Evolutionary conservation across 92 coral and sea anemone species (phyloP).

Genomic region (Parazoanthus darwini): DNA sequence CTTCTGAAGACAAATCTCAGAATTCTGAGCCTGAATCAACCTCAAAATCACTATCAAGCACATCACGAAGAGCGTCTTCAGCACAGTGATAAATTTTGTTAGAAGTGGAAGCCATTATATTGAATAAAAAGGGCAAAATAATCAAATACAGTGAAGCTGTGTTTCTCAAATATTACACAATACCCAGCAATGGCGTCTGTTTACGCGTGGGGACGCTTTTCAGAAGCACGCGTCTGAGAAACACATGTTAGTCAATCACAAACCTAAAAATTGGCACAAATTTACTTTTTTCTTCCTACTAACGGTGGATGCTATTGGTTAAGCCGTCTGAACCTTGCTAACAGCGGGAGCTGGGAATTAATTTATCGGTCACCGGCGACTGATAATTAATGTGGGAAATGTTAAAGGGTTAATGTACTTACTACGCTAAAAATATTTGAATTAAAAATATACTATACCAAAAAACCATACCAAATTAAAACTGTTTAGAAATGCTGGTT

Average conservation of each 20-base stretch:
- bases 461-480: too few relatives aligned
- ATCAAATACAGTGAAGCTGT: background rate
- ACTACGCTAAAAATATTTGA: too few relatives aligned
- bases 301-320: slow-evolving; percentile 8
- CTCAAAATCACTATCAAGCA: slow-evolving; percentile 19
- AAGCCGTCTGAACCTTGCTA: background rate
- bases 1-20: slow-evolving; percentile 13
- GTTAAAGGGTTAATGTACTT: background rate
- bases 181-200: background rate
- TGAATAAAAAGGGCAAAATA: background rate
- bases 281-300: background rate
- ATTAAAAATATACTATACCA: too few relatives aligned
- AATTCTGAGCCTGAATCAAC: slow-evolving; percentile 30
- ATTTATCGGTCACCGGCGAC: background rate
- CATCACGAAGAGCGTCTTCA: slow-evolving; percentile 23
- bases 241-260: background rate
- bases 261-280: background rate
- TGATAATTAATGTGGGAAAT: background rate
- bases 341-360: background rate
- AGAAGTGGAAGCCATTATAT: background rate
- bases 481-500: too few relatives aligned
- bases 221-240: background rate
- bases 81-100: background rate
- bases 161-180: background rate
- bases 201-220: background rate